phyloP scores from a whole-genome alignment of 2,797 vertebrate genomes.

The Huso huso region DNA sequence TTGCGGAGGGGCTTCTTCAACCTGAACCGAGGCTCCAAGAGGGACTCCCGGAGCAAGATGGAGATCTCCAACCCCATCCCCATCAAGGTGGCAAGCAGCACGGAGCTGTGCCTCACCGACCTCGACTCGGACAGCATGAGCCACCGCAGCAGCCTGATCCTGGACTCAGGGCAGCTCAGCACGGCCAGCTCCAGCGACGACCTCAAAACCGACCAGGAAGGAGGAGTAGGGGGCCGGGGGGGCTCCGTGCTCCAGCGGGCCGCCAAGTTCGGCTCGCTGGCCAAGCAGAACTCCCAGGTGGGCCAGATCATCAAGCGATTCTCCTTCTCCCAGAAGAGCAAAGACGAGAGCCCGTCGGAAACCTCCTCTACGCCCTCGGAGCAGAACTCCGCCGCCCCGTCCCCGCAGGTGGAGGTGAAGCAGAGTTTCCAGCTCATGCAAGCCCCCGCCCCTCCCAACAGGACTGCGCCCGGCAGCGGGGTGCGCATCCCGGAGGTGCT shows the following conservation, averaged over 20 bases:
- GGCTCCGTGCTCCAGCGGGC: conserved; percentile 83
- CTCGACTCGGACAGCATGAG: conserved; percentile 82
- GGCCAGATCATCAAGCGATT: conserved; percentile 90
- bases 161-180: conserved; percentile 81
- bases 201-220: conserved; percentile 68
- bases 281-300: conserved; percentile 90
- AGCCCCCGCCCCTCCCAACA: conserved; percentile 14
- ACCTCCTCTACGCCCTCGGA: conserved; percentile 88
- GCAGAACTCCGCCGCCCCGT: conserved; percentile 78
- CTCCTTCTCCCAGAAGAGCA: conserved; percentile 88
- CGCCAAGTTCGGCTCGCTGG: conserved; percentile 81
- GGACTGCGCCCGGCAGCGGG: conserved; percentile 27
- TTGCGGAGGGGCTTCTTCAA: conserved; percentile 92
- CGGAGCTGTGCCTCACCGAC: conserved; percentile 83
- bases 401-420: conserved; percentile 82
- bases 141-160: conserved; percentile 80
- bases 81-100: conserved; percentile 90
- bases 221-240: conserved; percentile 67
- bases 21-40: conserved; percentile 82
- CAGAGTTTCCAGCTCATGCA: conserved; percentile 66
- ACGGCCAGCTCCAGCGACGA: conserved; percentile 90
- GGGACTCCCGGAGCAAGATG: conserved; percentile 79
- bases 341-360: conserved; percentile 86
- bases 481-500: conserved; percentile 69
- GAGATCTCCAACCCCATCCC: conserved; percentile 97